A percentile compares a stretch with the other conserved stretches of the same genome.
Conservation (phyloP, 2,113 vertebrate species). For the Nyctereutes procyonoides region DNA sequence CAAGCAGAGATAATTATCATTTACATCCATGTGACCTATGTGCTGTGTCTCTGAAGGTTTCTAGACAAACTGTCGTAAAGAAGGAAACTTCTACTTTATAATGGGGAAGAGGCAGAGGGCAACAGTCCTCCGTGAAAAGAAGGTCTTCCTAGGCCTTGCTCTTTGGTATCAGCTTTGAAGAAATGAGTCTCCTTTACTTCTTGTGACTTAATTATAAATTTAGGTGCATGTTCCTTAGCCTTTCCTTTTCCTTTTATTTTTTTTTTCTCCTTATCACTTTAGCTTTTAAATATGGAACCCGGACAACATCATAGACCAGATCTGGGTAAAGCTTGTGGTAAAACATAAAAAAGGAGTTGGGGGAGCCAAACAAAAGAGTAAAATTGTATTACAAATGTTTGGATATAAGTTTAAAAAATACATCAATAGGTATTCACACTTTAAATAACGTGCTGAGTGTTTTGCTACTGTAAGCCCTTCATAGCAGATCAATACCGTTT, state of each 20-base stretch:
- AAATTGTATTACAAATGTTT: slow-evolving; percentile 66
- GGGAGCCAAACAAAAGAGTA: slow-evolving; percentile 53
- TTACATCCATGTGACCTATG: neutral
- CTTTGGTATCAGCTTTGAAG: slow-evolving; percentile 68
- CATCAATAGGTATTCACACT: slow-evolving; percentile 83
- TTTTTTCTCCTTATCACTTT: slow-evolving; percentile 35
- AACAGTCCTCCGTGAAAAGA: slow-evolving; percentile 7
- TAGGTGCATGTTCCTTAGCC: neutral
- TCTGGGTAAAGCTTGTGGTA: slow-evolving; percentile 39
- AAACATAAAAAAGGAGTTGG: slow-evolving; percentile 34
- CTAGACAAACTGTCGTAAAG: slow-evolving; percentile 1
- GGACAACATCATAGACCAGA: slow-evolving; percentile 53
- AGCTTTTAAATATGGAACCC: slow-evolving; percentile 68
- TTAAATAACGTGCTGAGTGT: slow-evolving; percentile 82
- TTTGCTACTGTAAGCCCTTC: slow-evolving; percentile 80
- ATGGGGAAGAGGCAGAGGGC: neutral
- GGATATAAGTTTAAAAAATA: slow-evolving; percentile 75
- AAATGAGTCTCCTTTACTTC: slow-evolving; percentile 59
- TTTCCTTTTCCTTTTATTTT: neutral
- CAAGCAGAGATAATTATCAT: neutral
- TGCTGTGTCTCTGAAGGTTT: neutral
- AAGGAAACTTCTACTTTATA: neutral
- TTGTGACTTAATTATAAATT: slow-evolving; percentile 62
- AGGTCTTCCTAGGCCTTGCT: slow-evolving; percentile 39
- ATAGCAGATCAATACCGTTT: slow-evolving; percentile 86